A percentile compares a stretch with the other conserved stretches of the same genome.
phyloP scores from a whole-genome alignment of 2,797 vertebrate species.

The Megalops cyprinoides region DNA sequence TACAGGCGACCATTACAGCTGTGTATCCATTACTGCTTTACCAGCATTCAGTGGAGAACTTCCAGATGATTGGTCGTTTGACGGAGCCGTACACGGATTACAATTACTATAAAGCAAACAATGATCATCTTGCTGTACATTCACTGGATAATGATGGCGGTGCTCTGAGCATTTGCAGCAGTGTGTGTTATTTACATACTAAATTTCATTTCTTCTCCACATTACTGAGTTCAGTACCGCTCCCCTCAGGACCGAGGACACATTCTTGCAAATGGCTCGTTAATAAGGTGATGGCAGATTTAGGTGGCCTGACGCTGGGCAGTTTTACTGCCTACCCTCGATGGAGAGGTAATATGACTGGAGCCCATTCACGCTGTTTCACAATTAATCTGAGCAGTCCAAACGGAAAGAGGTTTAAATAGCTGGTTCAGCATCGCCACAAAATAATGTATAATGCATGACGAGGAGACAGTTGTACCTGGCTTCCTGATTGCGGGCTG shows the following conservation, averaged over 20 bases:
- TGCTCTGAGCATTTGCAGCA: no score
- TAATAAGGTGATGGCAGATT: background rate
- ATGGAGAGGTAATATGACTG: background rate
- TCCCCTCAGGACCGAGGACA: background rate
- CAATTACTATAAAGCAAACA: no score
- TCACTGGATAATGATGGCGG: no score
- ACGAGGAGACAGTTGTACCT: background rate
- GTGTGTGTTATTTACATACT: background rate
- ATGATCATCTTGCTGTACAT: no score
- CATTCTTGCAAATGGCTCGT: background rate
- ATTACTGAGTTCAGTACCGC: background rate
- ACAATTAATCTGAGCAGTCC: background rate
- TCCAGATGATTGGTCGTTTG: no score
- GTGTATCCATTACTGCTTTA: no score
- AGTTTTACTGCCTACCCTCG: background rate
- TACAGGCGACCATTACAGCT: no score
- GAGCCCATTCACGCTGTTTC: background rate
- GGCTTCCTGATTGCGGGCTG: background rate
- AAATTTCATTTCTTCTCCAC: background rate
- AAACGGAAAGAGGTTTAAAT: background rate
- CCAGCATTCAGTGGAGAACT: no score
- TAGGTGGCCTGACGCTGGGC: background rate
- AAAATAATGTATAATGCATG: constrained; percentile 20
- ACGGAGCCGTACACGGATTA: no score
- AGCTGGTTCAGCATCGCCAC: constrained; percentile 2